Percentiles rank a stretch among this genome's conserved stretches.
Evolutionary conservation across 2,888 invertebrate genomes (phyloP).

Genomic region (Endomychus coccineus): DNA sequence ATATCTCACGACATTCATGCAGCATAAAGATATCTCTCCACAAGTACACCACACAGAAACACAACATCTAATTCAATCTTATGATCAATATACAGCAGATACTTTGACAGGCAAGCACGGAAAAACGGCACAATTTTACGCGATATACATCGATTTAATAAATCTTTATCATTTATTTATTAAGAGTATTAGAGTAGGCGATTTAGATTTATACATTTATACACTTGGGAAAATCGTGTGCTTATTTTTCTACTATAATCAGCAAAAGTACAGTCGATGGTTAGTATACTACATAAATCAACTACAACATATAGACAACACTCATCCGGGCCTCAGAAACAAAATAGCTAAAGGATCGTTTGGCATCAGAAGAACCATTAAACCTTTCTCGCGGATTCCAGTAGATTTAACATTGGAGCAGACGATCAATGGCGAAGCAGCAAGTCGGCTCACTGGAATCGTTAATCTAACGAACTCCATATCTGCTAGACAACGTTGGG

Average conservation of each 20-base stretch:
- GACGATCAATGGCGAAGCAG: conserved; percentile 29
- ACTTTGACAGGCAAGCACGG: conserved; percentile 22
- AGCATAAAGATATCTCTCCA: conserved; percentile 19
- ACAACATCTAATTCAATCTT: conserved; percentile 18
- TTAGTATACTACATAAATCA: conserved; percentile 14
- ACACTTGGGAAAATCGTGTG: conserved; percentile 19
- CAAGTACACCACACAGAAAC: conserved; percentile 20
- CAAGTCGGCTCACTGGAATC: conserved; percentile 23
- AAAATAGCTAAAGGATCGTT: conserved; percentile 21
- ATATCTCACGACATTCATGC: conserved; percentile 20
- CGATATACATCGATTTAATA: conserved; percentile 20
- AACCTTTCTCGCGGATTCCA: conserved; percentile 24
- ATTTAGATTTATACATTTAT: conserved; percentile 21
- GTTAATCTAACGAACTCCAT: conserved; percentile 24
- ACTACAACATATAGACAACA: conserved; percentile 17
- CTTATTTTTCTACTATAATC: conserved; percentile 25
- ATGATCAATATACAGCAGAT: conserved; percentile 21
- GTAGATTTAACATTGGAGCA: conserved; percentile 25
- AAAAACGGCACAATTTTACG: conserved; percentile 20
- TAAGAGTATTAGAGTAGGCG: conserved; percentile 25
- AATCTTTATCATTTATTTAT: conserved; percentile 20
- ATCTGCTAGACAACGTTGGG: conserved; percentile 27
- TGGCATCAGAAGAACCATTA: conserved; percentile 23
- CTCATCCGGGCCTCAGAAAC: conserved; percentile 21
- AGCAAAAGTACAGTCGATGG: conserved; percentile 20